Evolutionary conservation across 2,113 vertebrate genomes (phyloP), one percentile per base, ranked within the genome.

Genomic region (Ifrita kowaldi): DNA sequence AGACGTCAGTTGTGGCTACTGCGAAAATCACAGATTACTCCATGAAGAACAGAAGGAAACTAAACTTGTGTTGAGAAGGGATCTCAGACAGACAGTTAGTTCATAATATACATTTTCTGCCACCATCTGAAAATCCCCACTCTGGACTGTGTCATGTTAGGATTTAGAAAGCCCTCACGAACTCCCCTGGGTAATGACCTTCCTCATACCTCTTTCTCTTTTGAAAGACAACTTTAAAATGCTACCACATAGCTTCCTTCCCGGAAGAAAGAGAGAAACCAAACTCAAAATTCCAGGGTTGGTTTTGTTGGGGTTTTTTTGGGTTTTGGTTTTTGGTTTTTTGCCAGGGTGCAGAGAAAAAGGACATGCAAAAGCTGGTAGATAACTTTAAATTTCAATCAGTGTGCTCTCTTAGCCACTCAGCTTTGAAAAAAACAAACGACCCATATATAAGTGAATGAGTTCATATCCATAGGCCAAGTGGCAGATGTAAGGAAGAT

Each of bases 391-490:
- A 7, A n/a, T 64, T 79, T 90, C 41, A 30, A 16, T 30, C 37
- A 74, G 7, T 41, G 39, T 90, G 27, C 16, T 68, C 47, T 47
- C 65, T 70, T 52, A 91, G 44, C 30, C 62, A 52, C 19, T 13
- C 30, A 59, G 28, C 21, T 63, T 62, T 27, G 20, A 27, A 69
- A 90, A 65, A 74, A 69, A 22, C 2, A 84, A 68, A 76, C 4
- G 5, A 69, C 23, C 57, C 0, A 0, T 7, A 64, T 4, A 1
- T 12, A 87, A 91, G 24, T 63, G 35, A 63, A 41, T 7, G 10
- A 27, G 4, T 37, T 82, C 27, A 67, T 28, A 63, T 8, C 13
- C 44, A 53, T 0, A 52, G 23, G n/a, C 26, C 17, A 90, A 70
- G 42, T 32, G 13, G 13, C 21, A 63, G 14, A 85, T 10, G 11